Base-by-base conservation (phyloP, 2,888 invertebrate species). In the Diogma glabrata region DNA sequence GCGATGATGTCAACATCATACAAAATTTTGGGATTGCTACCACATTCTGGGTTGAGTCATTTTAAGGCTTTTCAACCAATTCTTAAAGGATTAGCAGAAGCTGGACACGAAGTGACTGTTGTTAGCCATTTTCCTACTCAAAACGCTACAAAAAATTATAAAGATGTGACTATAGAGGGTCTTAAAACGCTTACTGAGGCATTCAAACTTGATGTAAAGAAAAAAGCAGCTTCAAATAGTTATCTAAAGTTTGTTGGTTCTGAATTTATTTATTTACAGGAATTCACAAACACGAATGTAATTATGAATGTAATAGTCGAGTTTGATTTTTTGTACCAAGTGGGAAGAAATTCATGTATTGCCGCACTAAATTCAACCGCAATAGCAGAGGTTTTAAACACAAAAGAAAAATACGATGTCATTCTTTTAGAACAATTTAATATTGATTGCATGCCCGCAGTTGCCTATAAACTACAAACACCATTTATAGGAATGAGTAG, bases 361-460 rank as follows among this genome's bases (percentile, higher is more conserved):
- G 38, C 53, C 6, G 64, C 64, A 0, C 56, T 70, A 1, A 61
- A 61, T 33, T 68, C 71, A 4, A 60, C 65, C 16, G 65, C 66
- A 0, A 53, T 73, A 23, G 63, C 66, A 12, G 58, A 65, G 53
- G 63, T 73, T 20, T 52, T 73, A 5, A 65, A 62, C 17, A 59
- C 59, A 3, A 70, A 72, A 55, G 65, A 70, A 3, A 75, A 75
- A 47, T 85, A 78, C 60, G 85, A 88, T 64, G 64, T 87, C 0
- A 72, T 84, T 6, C 63, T 87, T 1, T 69, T 78, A 49, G 86
- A 87, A 66, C 76, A 76, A 51, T 87, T 87, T 61, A 83, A 83
- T 57, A 76, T 77, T 47, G 82, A 87, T 60, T 85, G 87, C 62
- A 78, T 78, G 62, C 66, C 84, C 57, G 81, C 78, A 2, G 64